A percentile compares a stretch with the other conserved stretches of the same genome.
Conservation (phyloP, 1,140 invertebrate genomes). For the Cherax quadricarinatus region DNA sequence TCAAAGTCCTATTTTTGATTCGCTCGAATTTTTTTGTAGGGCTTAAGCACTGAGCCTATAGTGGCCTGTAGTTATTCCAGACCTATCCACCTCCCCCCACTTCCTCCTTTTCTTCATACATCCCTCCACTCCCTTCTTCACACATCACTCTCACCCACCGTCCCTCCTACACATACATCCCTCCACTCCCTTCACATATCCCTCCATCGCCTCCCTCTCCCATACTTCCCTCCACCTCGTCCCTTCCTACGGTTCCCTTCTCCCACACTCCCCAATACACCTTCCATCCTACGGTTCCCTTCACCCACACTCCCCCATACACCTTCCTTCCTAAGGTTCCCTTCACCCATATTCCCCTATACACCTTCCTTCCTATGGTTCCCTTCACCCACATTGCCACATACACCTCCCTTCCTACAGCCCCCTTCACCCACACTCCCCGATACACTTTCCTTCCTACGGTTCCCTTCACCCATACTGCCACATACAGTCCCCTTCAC, state of each 20-base stretch:
- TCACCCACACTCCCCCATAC: background rate
- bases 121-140: background rate
- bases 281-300: background rate
- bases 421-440: no score
- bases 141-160: background rate
- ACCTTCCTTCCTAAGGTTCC: background rate
- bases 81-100: no score
- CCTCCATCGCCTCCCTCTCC: background rate
- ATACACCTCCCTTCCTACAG: background rate
- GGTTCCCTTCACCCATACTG: background rate
- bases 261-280: background rate
- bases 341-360: background rate
- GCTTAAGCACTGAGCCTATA: no score
- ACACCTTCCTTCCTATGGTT: background rate
- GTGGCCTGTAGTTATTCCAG: no score
- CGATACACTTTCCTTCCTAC: no score
- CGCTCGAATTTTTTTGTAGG: no score
- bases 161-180: background rate
- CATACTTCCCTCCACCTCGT: background rate
- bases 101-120: no score
- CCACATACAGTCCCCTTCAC: no score
- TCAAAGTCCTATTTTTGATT: no score
- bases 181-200: background rate
- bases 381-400: background rate
- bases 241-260: no score